These are phyloP conservation scores for Ginglymostoma cirratum DNA, from an alignment of 2,113 vertebrate genomes.

Conservation along the genomic window DNA sequence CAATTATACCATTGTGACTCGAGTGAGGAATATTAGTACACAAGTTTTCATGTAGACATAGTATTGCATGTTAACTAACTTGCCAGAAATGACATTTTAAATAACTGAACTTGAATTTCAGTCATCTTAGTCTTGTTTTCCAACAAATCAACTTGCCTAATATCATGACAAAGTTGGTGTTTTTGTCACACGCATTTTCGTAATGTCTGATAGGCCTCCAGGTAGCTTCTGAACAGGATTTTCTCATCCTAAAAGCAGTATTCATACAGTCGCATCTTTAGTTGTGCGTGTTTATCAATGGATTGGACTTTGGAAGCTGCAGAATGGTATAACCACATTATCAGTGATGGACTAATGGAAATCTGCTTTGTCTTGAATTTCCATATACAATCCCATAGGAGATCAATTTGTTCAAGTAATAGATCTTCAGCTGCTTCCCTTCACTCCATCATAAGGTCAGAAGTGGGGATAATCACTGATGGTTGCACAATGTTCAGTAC, in stretches of 20 bases:
- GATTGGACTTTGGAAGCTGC: neutral
- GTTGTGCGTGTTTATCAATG: neutral
- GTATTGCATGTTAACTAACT: neutral
- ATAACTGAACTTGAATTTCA: neutral
- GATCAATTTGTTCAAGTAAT: neutral
- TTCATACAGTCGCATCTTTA: neutral
- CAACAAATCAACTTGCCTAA: neutral
- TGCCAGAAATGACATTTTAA: neutral
- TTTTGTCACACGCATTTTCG: neutral
- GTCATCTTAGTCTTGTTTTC: neutral
- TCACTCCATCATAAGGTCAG: too few relatives aligned
- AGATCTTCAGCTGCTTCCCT: too few relatives aligned
- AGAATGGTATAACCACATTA: too few relatives aligned
- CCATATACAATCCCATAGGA: neutral
- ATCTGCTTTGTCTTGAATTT: neutral
- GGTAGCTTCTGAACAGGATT: neutral
- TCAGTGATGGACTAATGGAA: neutral
- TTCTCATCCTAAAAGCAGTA: neutral
- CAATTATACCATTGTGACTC: neutral
- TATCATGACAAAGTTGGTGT: neutral
- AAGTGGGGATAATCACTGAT: too few relatives aligned
- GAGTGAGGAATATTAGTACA: too few relatives aligned
- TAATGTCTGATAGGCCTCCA: neutral
- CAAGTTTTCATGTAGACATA: neutral
- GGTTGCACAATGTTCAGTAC: too few relatives aligned